phyloP scores from a whole-genome alignment of 53 echinoderm and acorn worm genomes.

The Antedon mediterranea region DNA sequence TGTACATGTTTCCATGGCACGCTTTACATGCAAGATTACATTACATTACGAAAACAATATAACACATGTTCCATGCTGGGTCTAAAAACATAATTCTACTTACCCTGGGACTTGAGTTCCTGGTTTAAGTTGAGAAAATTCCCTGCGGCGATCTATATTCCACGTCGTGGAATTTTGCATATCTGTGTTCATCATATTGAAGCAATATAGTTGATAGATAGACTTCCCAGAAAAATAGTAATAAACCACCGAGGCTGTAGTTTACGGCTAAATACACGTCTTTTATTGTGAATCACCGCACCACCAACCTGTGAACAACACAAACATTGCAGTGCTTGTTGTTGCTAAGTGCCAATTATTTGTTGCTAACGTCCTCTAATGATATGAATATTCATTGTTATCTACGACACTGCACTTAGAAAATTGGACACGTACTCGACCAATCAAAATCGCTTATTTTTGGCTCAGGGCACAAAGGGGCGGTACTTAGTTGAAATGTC shows the following conservation, averaged over 20 bases:
- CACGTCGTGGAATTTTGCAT: constrained; percentile 97
- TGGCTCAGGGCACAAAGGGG: not conserved
- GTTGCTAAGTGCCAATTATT: not conserved
- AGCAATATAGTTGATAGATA: not conserved
- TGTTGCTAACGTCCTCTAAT: not conserved
- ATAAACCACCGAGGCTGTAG: not conserved
- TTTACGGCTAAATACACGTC: not conserved
- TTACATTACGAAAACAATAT: too few species aligned
- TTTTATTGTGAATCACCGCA: not conserved
- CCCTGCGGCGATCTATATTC: constrained; percentile 78
- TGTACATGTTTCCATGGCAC: too few species aligned
- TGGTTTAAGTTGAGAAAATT: constrained; percentile 51
- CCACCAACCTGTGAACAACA: not conserved
- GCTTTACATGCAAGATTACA: too few species aligned
- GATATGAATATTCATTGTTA: not conserved
- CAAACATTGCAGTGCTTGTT: not conserved
- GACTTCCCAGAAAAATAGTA: not conserved
- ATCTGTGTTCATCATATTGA: constrained; percentile 98
- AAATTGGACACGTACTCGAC: not conserved
- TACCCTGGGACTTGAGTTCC: constrained; percentile 97
- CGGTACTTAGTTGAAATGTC: not conserved
- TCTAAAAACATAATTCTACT: constrained; percentile 5
- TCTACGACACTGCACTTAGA: not conserved
- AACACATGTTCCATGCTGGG: too few species aligned
- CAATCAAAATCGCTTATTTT: not conserved